These are phyloP conservation scores for Marasmarcha lunaedactyla DNA, from an alignment of 2,888 invertebrate genomes.

Conservation along the genomic window DNA sequence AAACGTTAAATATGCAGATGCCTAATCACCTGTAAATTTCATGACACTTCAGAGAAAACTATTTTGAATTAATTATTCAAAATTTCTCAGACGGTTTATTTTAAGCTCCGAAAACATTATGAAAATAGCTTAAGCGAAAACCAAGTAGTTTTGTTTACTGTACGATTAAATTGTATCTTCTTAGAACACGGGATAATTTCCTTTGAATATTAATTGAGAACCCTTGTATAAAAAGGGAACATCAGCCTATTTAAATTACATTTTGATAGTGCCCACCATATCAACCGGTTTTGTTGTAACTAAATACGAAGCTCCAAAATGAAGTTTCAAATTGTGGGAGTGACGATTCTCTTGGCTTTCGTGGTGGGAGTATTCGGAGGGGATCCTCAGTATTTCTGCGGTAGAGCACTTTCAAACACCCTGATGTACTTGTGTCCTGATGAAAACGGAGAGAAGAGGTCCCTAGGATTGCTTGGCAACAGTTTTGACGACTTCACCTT, in stretches of 20 bases:
- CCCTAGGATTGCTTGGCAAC: too few relatives aligned
- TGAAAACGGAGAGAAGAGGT: constrained; percentile 3
- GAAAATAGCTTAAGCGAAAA: too few relatives aligned
- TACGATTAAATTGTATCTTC: neutral
- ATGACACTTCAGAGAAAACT: too few relatives aligned
- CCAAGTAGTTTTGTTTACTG: too few relatives aligned
- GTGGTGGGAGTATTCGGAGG: neutral
- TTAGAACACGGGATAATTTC: neutral
- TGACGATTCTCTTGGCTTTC: neutral
- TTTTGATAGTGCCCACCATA: too few relatives aligned
- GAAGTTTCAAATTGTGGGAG: neutral
- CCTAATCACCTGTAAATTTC: too few relatives aligned
- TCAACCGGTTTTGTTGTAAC: neutral
- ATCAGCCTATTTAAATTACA: neutral
- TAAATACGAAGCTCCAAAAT: neutral
- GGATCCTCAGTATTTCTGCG: constrained; percentile 14
- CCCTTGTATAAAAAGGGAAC: neutral
- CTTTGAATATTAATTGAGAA: neutral
- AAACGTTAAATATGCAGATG: too few relatives aligned
- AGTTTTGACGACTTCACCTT: too few relatives aligned
- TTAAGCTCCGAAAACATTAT: too few relatives aligned
- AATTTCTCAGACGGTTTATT: too few relatives aligned
- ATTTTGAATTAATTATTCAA: too few relatives aligned
- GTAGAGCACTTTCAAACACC: constrained; percentile 13
- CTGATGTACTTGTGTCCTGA: constrained; percentile 14